Evolutionary conservation across 2,113 vertebrate genomes (phyloP).

Genomic region (Melanerpes formicivorus): DNA sequence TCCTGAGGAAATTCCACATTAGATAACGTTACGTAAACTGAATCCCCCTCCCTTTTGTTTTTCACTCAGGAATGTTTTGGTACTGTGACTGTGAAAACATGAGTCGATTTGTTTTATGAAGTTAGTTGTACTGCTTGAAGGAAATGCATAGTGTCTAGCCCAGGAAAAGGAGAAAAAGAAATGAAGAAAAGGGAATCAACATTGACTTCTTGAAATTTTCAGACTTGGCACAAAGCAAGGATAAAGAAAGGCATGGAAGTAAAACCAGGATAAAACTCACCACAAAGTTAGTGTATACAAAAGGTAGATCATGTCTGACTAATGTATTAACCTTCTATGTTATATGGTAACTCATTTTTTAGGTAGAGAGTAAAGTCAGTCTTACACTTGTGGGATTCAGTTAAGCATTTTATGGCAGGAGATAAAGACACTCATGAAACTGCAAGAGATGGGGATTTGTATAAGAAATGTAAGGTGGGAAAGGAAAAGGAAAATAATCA

Average conservation of each 20-base stretch:
- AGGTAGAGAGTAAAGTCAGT: not conserved
- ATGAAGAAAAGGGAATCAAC: not conserved
- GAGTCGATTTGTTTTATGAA: not conserved
- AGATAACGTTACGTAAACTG: conserved; percentile 30
- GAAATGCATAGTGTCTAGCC: not conserved
- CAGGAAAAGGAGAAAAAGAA: not conserved
- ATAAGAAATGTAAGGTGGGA: not conserved
- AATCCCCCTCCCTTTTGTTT: conserved; percentile 45
- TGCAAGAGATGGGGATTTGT: conserved; percentile 5
- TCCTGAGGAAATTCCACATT: conserved; percentile 27
- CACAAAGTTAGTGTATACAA: not conserved
- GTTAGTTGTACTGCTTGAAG: not conserved
- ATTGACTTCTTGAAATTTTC: not conserved
- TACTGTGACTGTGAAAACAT: not conserved
- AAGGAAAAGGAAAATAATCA: conserved; percentile 27
- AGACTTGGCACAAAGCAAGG: not conserved
- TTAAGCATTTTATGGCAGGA: conserved; percentile 18
- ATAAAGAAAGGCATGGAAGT: not conserved
- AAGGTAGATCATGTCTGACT: not conserved
- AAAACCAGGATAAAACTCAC: not conserved
- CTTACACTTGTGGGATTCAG: not conserved
- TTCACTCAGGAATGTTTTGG: conserved; percentile 16
- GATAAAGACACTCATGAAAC: conserved; percentile 26
- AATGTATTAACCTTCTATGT: not conserved
- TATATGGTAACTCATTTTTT: not conserved